These are phyloP conservation scores for Chorisops tibialis DNA, from an alignment of 2,888 invertebrate species.

Conservation along the genomic window DNA sequence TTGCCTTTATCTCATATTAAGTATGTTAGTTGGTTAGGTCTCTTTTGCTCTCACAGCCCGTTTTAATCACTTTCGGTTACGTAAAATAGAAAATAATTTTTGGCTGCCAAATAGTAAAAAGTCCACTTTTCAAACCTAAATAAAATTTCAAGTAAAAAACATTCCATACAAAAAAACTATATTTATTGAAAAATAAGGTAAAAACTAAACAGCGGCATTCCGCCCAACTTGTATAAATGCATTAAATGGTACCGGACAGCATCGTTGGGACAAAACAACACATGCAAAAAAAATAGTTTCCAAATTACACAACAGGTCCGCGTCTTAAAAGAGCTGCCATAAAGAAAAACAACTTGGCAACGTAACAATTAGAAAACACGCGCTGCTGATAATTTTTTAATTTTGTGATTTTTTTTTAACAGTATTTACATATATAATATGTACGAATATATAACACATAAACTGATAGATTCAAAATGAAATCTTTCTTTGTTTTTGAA, in stretches of 20 bases:
- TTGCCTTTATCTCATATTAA: too few relatives aligned
- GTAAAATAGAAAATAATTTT: too few relatives aligned
- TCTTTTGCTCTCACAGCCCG: too few relatives aligned
- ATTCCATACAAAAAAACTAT: slow-evolving; percentile 22
- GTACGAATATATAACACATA: slow-evolving; percentile 22
- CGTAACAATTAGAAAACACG: not conserved
- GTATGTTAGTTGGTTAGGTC: too few relatives aligned
- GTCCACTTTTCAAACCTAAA: too few relatives aligned
- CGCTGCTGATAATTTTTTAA: not conserved
- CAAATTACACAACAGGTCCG: slow-evolving; percentile 14
- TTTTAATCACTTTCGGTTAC: too few relatives aligned
- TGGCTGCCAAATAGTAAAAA: too few relatives aligned
- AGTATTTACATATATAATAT: slow-evolving; percentile 29
- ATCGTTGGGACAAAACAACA: too few relatives aligned
- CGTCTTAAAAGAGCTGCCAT: not conserved
- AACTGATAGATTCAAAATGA: not conserved
- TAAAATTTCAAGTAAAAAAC: too few relatives aligned
- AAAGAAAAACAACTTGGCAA: slow-evolving; percentile 12
- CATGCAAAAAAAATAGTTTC: not conserved
- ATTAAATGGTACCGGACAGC: too few relatives aligned
- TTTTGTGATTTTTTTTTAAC: not conserved
- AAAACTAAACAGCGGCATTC: slow-evolving; percentile 9
- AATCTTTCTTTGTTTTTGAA: not conserved
- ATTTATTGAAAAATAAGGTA: slow-evolving; percentile 21
- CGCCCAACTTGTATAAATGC: too few relatives aligned